Base-by-base conservation (phyloP, 2,113 vertebrate genomes). In the Hyla sarda region DNA sequence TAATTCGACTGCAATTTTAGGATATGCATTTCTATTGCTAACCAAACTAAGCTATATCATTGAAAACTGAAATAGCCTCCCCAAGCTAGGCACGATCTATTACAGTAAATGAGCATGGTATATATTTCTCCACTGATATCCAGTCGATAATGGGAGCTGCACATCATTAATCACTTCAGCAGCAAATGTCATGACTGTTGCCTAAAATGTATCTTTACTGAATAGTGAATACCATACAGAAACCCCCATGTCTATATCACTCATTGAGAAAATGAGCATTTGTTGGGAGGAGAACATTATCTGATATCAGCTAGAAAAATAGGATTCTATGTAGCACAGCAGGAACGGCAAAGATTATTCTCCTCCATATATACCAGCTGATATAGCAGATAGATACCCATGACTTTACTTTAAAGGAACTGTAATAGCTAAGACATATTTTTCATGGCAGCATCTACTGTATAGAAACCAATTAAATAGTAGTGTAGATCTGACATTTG, bases 241-340 rank as follows among this genome's bases (percentile, higher is more conserved):
- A 78, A 78, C 2, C 19, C 17, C 19, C 28, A 78, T 12, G 25
- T 32, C 75, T 52, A 58, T 34, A n/a, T 79, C 11, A 1, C 7
- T 37, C 21, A 58, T 34, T 37, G 52, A 79, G 76, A 58, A 79
- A 58, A 58, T 58, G 19, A 79, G 41, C 76, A 79, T 58, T 56
- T 79, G 58, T 54, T 34, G n/a, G 30, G 52, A 77, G 28, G 25
- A 77, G 12, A 73, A 23, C 8, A 21, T 17, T 0, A 73, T 73
- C 34, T 45, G 7, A 73, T 41, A 45, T 45, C 37, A 77, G 17
- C 17, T 14, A 56, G 17, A 32, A 48, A 74, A 41, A 52, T 16
- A 56, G 76, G 21, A 56, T 37, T 23, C 28, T 58, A n/a, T n/a
- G 52, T 50, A 37, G 21, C 50, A 32, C 28, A 30, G 25, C 25